A percentile compares a stretch with the other conserved stretches of the same genome.
Evolutionary conservation across 2,888 invertebrate genomes (phyloP).

Genomic region (Piscicola geometra): DNA sequence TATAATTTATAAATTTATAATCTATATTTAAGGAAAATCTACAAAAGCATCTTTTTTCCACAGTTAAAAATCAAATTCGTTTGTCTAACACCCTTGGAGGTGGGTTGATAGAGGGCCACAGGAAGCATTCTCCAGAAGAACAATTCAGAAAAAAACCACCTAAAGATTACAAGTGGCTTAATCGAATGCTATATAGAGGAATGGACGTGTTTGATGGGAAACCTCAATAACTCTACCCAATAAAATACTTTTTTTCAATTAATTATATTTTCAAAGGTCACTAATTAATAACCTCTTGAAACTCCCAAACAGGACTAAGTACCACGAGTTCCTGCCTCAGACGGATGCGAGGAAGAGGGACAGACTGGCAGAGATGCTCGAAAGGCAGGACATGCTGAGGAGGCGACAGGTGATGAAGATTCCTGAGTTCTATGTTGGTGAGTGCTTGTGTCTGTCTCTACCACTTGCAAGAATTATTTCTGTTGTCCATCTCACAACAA

Average conservation of each 20-base stretch:
- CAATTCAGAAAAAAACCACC: constrained; percentile 33
- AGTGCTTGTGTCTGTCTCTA: too few species aligned
- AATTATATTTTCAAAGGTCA: too few species aligned
- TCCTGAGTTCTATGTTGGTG: constrained; percentile 96
- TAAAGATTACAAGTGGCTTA: constrained; percentile 40
- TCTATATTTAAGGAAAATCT: too few species aligned
- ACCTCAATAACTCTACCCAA: too few species aligned
- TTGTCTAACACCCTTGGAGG: neutral
- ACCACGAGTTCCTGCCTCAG: constrained; percentile 88
- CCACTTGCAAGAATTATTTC: neutral
- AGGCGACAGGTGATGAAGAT: constrained; percentile 76
- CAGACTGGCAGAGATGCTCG: constrained; percentile 75
- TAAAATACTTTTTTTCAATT: too few species aligned
- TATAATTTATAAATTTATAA: too few species aligned
- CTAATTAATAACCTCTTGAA: neutral
- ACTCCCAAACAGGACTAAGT: constrained; percentile 58
- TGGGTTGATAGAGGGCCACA: neutral
- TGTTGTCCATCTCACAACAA: neutral
- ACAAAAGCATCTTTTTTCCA: too few species aligned
- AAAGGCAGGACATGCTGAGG: constrained; percentile 84
- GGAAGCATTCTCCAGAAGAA: constrained; percentile 22
- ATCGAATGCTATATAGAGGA: too few species aligned
- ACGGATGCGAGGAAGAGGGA: constrained; percentile 75
- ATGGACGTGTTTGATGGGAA: too few species aligned
- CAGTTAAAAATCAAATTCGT: neutral